Evolutionary conservation across 37 sponge, comb jelly and placozoan genomes (phyloP), one percentile per base, ranked within the genome.

Genomic region (Cliona cf. orientalis): DNA sequence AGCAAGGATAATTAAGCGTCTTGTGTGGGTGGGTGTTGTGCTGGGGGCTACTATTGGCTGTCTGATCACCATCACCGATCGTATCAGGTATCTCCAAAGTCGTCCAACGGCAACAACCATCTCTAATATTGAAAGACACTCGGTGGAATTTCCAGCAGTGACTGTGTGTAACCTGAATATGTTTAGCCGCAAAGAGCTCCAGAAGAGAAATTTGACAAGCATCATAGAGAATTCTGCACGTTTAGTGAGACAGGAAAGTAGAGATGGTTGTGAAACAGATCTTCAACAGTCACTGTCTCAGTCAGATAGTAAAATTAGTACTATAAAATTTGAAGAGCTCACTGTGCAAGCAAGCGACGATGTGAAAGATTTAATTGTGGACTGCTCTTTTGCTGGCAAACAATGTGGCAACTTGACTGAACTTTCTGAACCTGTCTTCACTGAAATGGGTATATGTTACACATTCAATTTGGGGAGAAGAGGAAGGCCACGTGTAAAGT

Each of bases 21-120:
- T 87, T 14, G 57, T 81, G 46, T 87, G 88, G 88, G n/a, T 75
- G 38, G 36, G 74, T 19, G 26, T 87, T 42, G 32, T 81, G 38
- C 60, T 87, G 7, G 62, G 37, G 5, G 69, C 76, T 22, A 19
- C 39, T 17, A 62, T 19, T 0, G 76, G 76, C 23, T 75, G 76
- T 66, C 59, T 80, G 55, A 70, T 75, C 82, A 74, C 65, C 32
- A 42, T 72, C 37, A 32, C 53, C 19, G 71, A 67, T 42, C 69
- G 59, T 7, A 66, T 80, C 22, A 53, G 3, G 5, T 80, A 42
- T 25, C 58, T 87, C 17, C 32, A 33, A 14, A 11, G 69, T 9
- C 12, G 69, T 32, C 81, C 81, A 23, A 80, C 81, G 4, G 58
- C 71, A 12, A 80, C 81, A 21, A 80, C 81, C 17, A 34, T 80